Evolutionary conservation across 2,113 vertebrate species (phyloP), one percentile per base, ranked within the genome.

Genomic region (Neolamprologus tretocephalus): DNA sequence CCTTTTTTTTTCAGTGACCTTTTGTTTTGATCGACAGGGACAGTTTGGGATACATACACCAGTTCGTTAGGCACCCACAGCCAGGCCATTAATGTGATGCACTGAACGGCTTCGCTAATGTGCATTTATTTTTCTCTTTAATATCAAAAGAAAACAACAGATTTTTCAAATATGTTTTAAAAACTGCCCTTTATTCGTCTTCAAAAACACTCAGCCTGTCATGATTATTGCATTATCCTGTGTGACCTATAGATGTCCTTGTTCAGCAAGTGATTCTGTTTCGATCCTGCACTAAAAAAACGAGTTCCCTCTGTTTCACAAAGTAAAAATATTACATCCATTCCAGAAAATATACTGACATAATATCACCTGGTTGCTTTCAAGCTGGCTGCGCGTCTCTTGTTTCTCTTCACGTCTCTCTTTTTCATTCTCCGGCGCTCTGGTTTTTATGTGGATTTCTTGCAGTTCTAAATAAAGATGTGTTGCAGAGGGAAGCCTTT

Each of bases 231-330:
- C 81, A 92, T 91, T 94, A 90, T 86, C 31, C 23, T 9, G 7
- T 40, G 28, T 84, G 63, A 91, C 95, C 96, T 84, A 95, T 95
- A 96, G 95, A 92, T 94, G 96, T 96, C 95, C 92, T 95, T 93
- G 93, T 96, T 96, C 90, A 94, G 94, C 93, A 96, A 94, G 71
- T 93, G 87, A 91, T 93, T 84, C 82, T 49, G 17, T 58, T 54
- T 23, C 2, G 3, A 42, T 63, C 5, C 66, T 84, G 26, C 21
- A 49, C 45, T 85, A 75, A 84, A 90, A 79, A 84, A 87, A 80
- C 8, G 85, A 86, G 11, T 57, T 73, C 3, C 53, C 9, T 61
- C 33, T 53, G 28, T 84, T 86, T 83, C n/a, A 61, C 80, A 83
- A 80, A 84, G 84, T 83, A n/a, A 53, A 71, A 85, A 80, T 45